These are phyloP conservation scores for Panulirus ornatus DNA, from an alignment of 1,140 invertebrate species.

Conservation along the genomic window DNA sequence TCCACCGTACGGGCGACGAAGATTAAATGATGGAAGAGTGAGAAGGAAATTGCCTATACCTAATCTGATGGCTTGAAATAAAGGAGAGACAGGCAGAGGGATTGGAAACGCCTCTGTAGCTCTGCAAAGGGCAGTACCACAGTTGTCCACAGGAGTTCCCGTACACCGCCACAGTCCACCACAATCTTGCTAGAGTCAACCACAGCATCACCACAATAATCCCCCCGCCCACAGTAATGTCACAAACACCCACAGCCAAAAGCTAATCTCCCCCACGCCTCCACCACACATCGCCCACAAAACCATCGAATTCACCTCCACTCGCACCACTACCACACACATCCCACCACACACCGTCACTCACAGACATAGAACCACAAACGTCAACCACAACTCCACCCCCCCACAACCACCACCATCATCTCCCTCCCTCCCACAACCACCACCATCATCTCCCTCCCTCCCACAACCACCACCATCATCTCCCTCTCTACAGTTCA, in stretches of 20 bases:
- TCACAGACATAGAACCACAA: background rate
- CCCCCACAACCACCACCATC: background rate
- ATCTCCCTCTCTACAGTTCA: background rate
- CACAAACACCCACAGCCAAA: background rate
- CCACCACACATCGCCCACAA: background rate
- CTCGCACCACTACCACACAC: conserved; percentile 6
- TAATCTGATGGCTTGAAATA: too few relatives aligned
- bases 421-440: background rate
- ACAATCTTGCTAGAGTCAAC: too few relatives aligned
- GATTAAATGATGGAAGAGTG: too few relatives aligned
- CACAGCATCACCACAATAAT: background rate
- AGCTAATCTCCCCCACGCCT: background rate
- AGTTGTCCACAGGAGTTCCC: too few relatives aligned
- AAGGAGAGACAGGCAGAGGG: too few relatives aligned
- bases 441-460: background rate
- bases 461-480: conserved; percentile 6
- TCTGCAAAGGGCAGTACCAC: too few relatives aligned
- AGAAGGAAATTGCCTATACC: too few relatives aligned
- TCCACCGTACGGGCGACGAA: too few relatives aligned
- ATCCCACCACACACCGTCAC: background rate
- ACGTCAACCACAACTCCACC: background rate
- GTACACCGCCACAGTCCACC: too few relatives aligned
- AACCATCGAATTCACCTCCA: background rate
- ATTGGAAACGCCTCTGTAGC: too few relatives aligned
- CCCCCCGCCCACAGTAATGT: background rate